Percentiles rank a stretch among this genome's conserved stretches.
These are phyloP conservation scores for Calliphora vicina DNA, from an alignment of 1,140 invertebrate genomes.

Conservation along the genomic window DNA sequence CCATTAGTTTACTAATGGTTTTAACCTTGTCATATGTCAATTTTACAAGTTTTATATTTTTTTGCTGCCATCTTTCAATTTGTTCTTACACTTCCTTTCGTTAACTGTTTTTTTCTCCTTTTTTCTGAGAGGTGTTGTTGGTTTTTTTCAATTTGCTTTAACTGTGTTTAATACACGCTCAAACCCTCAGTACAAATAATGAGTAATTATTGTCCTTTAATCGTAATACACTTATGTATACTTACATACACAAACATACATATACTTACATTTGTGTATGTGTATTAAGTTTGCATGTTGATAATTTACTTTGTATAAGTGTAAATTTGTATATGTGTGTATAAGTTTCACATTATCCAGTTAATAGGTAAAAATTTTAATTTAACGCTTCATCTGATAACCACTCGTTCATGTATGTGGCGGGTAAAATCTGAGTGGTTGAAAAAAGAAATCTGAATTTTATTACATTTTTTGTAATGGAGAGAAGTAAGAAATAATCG, in stretches of 20 bases:
- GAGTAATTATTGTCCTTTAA: background rate
- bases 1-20: background rate
- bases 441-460: background rate
- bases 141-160: no score
- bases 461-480: background rate
- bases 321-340: background rate
- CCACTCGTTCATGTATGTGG: background rate
- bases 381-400: constrained; percentile 27
- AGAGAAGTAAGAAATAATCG: background rate
- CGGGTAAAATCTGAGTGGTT: background rate
- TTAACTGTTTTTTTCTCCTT: background rate
- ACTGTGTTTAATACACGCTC: no score
- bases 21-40: background rate
- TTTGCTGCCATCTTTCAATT: background rate
- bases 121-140: background rate
- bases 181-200: background rate
- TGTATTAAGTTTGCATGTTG: background rate
- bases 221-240: background rate
- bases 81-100: background rate
- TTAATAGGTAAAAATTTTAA: constrained; percentile 23
- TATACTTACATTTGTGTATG: background rate
- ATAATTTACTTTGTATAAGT: background rate
- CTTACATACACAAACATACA: background rate
- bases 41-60: background rate
- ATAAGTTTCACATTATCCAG: background rate